These are phyloP conservation scores for Muntiacus muntjak DNA, from an alignment of 2,113 vertebrate species.

Conservation along the genomic window DNA sequence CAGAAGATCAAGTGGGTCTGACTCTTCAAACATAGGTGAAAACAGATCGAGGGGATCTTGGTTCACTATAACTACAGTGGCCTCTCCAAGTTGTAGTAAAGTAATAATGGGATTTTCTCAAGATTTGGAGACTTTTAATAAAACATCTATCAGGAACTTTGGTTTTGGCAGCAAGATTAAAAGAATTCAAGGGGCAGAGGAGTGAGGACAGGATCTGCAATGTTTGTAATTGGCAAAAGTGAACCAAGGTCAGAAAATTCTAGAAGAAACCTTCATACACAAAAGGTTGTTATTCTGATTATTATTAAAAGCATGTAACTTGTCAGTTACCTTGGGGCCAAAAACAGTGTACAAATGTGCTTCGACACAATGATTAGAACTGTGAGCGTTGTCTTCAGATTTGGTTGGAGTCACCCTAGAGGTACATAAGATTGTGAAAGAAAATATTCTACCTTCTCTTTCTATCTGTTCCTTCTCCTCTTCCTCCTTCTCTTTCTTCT, in stretches of 20 bases:
- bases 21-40: not conserved
- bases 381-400: not conserved
- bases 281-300: not conserved
- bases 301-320: not conserved
- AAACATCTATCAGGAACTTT: not conserved
- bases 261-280: not conserved
- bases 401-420: not conserved
- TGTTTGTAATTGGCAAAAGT: not conserved
- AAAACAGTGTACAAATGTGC: not conserved
- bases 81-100: not conserved
- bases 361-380: not conserved
- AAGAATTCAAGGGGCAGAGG: not conserved
- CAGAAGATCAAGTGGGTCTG: not conserved
- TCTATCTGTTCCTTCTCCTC: not conserved
- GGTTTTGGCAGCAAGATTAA: not conserved
- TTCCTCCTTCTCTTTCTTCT: no score
- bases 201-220: not conserved
- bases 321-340: not conserved
- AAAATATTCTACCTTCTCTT: not conserved
- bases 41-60: not conserved
- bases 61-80: not conserved
- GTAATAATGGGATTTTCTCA: not conserved
- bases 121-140: not conserved
- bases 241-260: not conserved
- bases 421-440: not conserved